A percentile compares a stretch with the other conserved stretches of the same genome.
Conservation (phyloP, 2,113 vertebrate species). For the Cavia aperea region DNA sequence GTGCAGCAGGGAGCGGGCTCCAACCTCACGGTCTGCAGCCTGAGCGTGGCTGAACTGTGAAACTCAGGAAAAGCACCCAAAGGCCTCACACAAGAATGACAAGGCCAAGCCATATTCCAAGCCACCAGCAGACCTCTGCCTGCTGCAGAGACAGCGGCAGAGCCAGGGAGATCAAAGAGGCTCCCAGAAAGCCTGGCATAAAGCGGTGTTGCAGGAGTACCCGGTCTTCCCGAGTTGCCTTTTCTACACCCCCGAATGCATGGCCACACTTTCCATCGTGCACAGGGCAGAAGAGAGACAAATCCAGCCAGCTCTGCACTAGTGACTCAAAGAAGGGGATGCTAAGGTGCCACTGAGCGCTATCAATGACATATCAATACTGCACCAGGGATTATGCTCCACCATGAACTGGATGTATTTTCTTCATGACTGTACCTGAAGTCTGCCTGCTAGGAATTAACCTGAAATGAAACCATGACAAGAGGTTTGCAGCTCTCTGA, state of each 20-base stretch:
- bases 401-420: fast-evolving
- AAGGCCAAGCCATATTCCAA: background rate
- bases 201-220: fast-evolving
- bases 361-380: fast-evolving
- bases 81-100: fast-evolving
- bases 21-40: fast-evolving
- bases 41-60: fast-evolving
- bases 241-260: too few species aligned
- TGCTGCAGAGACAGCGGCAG: background rate
- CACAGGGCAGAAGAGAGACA: background rate
- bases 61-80: fast-evolving
- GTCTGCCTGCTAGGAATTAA: background rate
- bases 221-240: fast-evolving
- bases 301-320: background rate
- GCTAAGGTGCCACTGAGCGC: fast-evolving
- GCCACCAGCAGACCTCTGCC: background rate
- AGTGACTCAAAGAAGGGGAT: background rate
- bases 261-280: background rate
- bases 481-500: background rate
- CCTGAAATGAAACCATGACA: background rate
- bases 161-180: too few species aligned
- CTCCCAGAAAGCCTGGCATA: background rate
- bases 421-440: fast-evolving
- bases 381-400: fast-evolving
- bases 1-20: fast-evolving